Base-by-base conservation (phyloP, 2,113 vertebrate genomes). In the Hippocampus barbouri region DNA sequence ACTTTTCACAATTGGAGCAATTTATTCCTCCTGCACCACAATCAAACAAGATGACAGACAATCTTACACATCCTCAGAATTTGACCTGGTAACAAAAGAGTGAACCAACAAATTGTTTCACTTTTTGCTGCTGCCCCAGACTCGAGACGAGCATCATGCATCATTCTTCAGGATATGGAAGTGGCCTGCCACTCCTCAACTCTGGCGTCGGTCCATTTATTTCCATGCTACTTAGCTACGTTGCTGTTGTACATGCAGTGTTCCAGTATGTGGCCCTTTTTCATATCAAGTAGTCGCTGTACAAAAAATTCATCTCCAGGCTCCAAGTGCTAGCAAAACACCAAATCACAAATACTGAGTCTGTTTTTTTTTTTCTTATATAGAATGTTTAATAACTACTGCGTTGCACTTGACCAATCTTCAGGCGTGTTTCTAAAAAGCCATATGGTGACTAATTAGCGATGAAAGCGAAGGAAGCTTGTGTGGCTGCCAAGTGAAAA, bases 371-470 rank as follows among this genome's bases (percentile, higher is more conserved):
- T 70, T 69, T 74, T 70, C 70, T 56, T 57, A 51, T 57, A 53
- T 78, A 59, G 63, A 72, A 63, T 76, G 73, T 53, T 67, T 68
- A n/a, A 51, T 47, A 38, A 40, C 60, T 25, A 45, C 61, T 62
- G 18, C 38, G 30, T 67, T 5, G 10, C 43, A 45, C 43, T 21
- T 63, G 69, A 60, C 20, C 51, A 72, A 59, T 66, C 66, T 43
- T 67, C 20, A 65, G 71, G 70, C 63, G 25, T 45, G 47, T 68
- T 77, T 54, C 47, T 38, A 61, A 71, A 63, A 71, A 69, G 75
- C 49, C 70, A 73, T 59, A 68, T 70, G 56, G 69, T 71, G 56
- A 78, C 77, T 82, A 67, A 85, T 74, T 76, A 79, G 45, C 73
- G 23, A 45, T 64, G 61, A 67, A 68, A 34, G 40, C 43, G 27